Evolutionary conservation across 92 coral and sea anemone genomes (phyloP), one percentile per base, ranked within the genome.

Genomic region (Ricordea florida): DNA sequence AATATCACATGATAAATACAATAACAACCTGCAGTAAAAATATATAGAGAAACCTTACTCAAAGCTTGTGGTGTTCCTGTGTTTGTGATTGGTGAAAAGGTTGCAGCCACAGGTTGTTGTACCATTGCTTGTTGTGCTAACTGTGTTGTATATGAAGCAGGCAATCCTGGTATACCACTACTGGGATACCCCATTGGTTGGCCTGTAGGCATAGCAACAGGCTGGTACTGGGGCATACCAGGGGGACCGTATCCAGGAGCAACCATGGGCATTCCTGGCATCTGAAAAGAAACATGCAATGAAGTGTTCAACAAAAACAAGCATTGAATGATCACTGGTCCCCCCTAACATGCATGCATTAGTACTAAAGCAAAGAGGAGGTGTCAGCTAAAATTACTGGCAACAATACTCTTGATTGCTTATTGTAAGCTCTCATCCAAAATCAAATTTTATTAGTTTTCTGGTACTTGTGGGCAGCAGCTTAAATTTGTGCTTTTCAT

Each of bases 211-310:
- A 76, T 80, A 48, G 83, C 67, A 45, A 87, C 82, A 41, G 78
- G 88, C 33, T 90, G 97, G 34, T 49, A 91, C 29, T 84, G 85
- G 7, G 96, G 90, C 70, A 86, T 76, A 9, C 79, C 87, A 26
- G 90, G 78, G 13, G 85, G 87, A 25, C 78, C 81, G 49, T 74
- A 76, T 10, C 89, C 89, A 43, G 79, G 71, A n/a, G 82, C 84
- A 52, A 82, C 69, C 81, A 91, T 63, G 6, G 83, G 92, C 87
- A 86, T 86, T 29, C 87, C 92, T 34, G 92, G 84, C 6, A 86
- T 75, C 87, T 80, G 72, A 18, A 48, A 45, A 11, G 59, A 1
- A 10, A 25, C 30, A 24, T 2, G 21, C 10, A 42, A 30, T 8
- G 14, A 14, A 37, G 51, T 25, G 68, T 60, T 24, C 3, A 31